Evolutionary conservation across 2,113 vertebrate genomes (phyloP), one percentile per base, ranked within the genome.

Genomic region (Pseudois nayaur): DNA sequence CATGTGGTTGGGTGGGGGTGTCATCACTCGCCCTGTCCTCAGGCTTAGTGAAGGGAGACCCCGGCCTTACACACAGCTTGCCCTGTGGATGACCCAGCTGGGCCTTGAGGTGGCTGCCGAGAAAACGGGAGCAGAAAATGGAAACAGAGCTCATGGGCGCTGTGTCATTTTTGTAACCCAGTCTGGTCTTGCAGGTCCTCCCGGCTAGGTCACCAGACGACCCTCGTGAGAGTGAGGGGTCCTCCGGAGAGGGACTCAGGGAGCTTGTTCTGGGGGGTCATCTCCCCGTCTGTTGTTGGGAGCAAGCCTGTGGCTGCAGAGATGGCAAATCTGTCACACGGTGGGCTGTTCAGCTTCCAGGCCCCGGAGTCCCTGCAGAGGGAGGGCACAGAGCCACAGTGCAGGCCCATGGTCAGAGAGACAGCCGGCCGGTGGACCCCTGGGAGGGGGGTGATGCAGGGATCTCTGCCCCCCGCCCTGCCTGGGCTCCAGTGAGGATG

Each of bases 21-120:
- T 33, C 67, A 10, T 23, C 2, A 8, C 27, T 54, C 8, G 0
- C 4, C 27, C 36, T 2, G 7, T 40, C 52, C 36, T 23, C 59
- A 52, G 87, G 97, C 94, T 92, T 98, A 50, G 81, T 36, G 97
- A 96, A 95, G 67, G 97, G 97, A 97, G 98, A 97, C 87, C 91
- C 0, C 0, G 64, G 96, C 98, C 97, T 98, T 96, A 93, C 94
- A 97, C 97, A 98, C 87, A 95, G 97, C 86, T 96, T 98, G 98
- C 98, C 97, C 98, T 96, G 83, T 36, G 92, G 88, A 2, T 98
- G 98, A 99, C 98, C 98, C 86, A 50, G 88, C 19, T 13, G n/a
- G 94, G 97, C 97, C 71, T 45, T 62, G 85, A 95, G 96, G 89
- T 98, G 98, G 96, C 98, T 55, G 92, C 91, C 62, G 89, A 96